Evolutionary conservation across 2,888 invertebrate species (phyloP).

Genomic region (Caenorhabditis sp.): DNA sequence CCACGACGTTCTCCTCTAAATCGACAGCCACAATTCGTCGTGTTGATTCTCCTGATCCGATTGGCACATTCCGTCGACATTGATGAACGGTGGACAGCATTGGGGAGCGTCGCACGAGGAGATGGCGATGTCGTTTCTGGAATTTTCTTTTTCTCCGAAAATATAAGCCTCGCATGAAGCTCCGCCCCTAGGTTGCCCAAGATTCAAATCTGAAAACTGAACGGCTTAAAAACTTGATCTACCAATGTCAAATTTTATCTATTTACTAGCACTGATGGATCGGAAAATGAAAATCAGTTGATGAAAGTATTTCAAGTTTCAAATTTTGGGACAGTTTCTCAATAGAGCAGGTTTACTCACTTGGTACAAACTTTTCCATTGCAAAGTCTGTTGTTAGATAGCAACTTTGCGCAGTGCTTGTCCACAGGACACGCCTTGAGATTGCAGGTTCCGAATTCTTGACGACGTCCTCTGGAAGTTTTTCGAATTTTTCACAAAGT

Average conservation of each 20-base stretch:
- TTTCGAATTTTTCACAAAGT: not conserved
- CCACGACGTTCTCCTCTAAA: too few species aligned
- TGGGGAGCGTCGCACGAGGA: constrained; percentile 78
- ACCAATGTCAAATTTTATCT: too few species aligned
- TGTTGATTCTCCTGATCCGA: constrained; percentile 59
- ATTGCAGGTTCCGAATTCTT: constrained; percentile 81
- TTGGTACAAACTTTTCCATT: constrained; percentile 75
- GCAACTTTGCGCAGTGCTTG: constrained; percentile 73
- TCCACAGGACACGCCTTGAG: constrained; percentile 80
- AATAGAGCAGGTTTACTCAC: constrained; percentile 36
- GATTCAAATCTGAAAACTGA: too few species aligned
- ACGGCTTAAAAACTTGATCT: not conserved
- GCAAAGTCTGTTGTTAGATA: constrained; percentile 77
- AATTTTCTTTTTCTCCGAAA: too few species aligned
- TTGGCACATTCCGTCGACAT: constrained; percentile 76
- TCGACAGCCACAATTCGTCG: constrained; percentile 62
- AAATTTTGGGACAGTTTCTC: too few species aligned
- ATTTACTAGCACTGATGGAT: too few species aligned
- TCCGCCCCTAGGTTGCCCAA: too few species aligned
- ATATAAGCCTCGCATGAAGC: too few species aligned
- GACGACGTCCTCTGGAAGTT: constrained; percentile 76
- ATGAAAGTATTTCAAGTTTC: too few species aligned
- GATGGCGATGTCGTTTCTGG: constrained; percentile 69
- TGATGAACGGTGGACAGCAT: constrained; percentile 81
- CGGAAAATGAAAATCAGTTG: too few species aligned